Conservation (phyloP, 2,113 vertebrate genomes). For the Megaceryle maxima region DNA sequence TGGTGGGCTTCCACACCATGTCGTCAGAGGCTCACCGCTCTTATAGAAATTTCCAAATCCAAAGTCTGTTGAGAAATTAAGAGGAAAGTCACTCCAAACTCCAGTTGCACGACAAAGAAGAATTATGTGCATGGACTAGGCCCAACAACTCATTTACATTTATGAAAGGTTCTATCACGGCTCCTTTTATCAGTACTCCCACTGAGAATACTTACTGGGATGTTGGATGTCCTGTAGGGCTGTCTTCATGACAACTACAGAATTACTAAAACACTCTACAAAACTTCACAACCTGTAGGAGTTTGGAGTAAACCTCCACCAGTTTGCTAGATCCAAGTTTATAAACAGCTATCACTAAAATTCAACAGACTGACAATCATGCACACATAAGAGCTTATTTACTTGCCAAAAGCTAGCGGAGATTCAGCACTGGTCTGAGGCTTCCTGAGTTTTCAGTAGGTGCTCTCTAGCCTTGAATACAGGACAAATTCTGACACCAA, state of each 20-base stretch:
- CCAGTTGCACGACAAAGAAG: neutral
- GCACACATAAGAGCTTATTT: neutral
- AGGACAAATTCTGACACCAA: neutral
- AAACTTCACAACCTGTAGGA: neutral
- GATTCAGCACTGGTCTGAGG: neutral
- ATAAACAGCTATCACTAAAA: neutral
- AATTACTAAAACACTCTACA: neutral
- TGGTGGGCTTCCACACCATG: conserved; percentile 97
- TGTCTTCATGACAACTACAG: neutral
- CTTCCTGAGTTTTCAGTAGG: neutral
- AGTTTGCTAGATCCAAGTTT: neutral
- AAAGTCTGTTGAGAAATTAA: conserved; percentile 84
- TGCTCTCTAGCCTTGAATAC: neutral
- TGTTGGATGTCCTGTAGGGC: neutral
- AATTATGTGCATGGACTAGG: neutral
- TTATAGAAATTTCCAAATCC: conserved; percentile 99
- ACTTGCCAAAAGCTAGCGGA: neutral
- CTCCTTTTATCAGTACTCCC: neutral
- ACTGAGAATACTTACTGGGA: neutral
- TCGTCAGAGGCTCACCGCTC: conserved; percentile 90
- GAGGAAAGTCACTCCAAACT: conserved; percentile 27
- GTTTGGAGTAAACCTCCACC: neutral
- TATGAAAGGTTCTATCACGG: neutral
- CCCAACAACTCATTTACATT: neutral
- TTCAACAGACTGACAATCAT: neutral